Percentiles rank a stretch among this genome's conserved stretches.
Evolutionary conservation across 2,797 vertebrate species (phyloP).

Genomic region (Lacerta agilis): DNA sequence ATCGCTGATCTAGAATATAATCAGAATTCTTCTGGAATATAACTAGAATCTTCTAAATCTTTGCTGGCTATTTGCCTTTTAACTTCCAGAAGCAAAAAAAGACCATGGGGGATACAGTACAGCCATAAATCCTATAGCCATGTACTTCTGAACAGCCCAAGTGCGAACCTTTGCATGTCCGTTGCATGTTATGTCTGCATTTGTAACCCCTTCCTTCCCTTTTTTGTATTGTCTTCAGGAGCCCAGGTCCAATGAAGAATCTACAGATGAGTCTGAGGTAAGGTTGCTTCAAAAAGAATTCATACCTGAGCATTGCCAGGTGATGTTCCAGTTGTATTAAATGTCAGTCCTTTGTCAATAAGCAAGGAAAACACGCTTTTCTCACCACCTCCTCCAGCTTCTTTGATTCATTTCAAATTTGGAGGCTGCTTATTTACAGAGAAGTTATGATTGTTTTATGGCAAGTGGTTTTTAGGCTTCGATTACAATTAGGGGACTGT

Average conservation of each 20-base stretch:
- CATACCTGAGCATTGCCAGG: not conserved
- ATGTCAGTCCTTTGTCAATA: not conserved
- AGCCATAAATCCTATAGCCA: not conserved
- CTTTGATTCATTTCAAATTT: constrained; percentile 14
- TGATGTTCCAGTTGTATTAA: not conserved
- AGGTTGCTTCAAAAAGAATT: constrained; percentile 53
- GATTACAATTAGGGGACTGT: constrained; percentile 24
- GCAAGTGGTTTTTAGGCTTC: not conserved
- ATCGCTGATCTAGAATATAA: not conserved
- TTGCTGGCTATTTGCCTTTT: not conserved
- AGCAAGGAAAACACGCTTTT: not conserved
- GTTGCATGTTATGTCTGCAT: not conserved
- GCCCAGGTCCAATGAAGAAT: constrained; percentile 86
- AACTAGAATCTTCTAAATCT: not conserved
- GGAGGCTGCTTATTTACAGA: constrained; percentile 15
- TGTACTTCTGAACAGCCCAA: not conserved
- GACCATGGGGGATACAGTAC: not conserved
- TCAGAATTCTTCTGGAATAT: not conserved
- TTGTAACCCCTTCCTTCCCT: not conserved
- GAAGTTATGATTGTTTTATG: not conserved
- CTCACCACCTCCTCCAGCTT: not conserved
- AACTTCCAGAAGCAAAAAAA: not conserved
- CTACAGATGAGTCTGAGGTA: constrained; percentile 97
- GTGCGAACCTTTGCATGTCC: not conserved
- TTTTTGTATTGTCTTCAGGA: constrained; percentile 79